A percentile compares a stretch with the other conserved stretches of the same genome.
These are phyloP conservation scores for Loripinus fragilis DNA, from an alignment of 2,888 invertebrate species.

Conservation along the genomic window DNA sequence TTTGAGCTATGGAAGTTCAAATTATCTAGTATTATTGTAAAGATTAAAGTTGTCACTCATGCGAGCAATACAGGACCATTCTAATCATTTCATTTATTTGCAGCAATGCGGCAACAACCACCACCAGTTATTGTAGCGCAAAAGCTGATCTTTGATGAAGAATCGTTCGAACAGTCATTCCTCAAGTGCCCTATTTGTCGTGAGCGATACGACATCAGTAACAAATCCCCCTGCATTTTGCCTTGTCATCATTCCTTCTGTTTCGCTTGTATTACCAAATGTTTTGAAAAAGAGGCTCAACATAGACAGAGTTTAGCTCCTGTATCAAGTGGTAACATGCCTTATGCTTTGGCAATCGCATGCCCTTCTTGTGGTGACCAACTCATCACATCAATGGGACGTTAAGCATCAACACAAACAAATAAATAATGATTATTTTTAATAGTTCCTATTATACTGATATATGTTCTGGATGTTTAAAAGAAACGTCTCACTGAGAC, in stretches of 20 bases:
- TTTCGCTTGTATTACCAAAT: slow-evolving; percentile 62
- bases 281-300: slow-evolving; percentile 68
- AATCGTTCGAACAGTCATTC: slow-evolving; percentile 73
- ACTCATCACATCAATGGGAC: too few relatives aligned
- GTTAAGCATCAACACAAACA: too few relatives aligned
- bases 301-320: slow-evolving; percentile 65
- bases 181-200: slow-evolving; percentile 73
- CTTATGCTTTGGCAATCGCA: slow-evolving; percentile 68
- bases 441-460: too few relatives aligned
- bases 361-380: slow-evolving; percentile 71
- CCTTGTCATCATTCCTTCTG: slow-evolving; percentile 79
- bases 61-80: too few relatives aligned
- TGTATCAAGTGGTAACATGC: slow-evolving; percentile 46
- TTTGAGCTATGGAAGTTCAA: too few relatives aligned
- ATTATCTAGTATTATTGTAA: too few relatives aligned
- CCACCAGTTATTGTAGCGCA: slow-evolving; percentile 55
- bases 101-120: slow-evolving; percentile 41
- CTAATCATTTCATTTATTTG: too few relatives aligned
- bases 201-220: slow-evolving; percentile 63
- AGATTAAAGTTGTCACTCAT: too few relatives aligned
- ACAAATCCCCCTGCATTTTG: slow-evolving; percentile 69
- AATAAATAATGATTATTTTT: too few relatives aligned
- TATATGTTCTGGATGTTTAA: too few relatives aligned
- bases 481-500: too few relatives aligned
- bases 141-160: slow-evolving; percentile 75